A percentile compares a stretch with the other conserved stretches of the same genome.
These are phyloP conservation scores for Lomographa bimaculata DNA, from an alignment of 2,888 invertebrate genomes.

Conservation along the genomic window DNA sequence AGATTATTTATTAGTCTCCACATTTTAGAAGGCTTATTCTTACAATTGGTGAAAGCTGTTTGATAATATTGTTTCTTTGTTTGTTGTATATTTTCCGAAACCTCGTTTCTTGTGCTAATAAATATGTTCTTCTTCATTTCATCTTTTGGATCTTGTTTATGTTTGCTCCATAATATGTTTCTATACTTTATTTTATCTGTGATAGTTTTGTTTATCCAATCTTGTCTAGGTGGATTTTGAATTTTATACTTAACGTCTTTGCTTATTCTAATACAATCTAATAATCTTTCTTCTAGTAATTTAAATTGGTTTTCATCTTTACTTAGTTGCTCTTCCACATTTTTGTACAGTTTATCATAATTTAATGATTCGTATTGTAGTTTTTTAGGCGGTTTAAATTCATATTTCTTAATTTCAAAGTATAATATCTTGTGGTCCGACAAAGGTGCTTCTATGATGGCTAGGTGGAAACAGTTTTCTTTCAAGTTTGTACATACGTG, in stretches of 20 bases:
- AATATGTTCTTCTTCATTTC: constrained; percentile 6
- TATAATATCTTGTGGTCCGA: constrained; percentile 29
- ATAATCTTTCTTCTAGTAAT: constrained; percentile 4
- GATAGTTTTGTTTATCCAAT: constrained; percentile 31
- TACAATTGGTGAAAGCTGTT: constrained; percentile 9
- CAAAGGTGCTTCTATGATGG: constrained; percentile 22
- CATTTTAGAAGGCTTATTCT: constrained; percentile 13
- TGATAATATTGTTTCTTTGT: constrained; percentile 17
- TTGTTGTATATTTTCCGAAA: constrained; percentile 5
- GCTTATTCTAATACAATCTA: constrained; percentile 1
- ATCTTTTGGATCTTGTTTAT: constrained; percentile 14
- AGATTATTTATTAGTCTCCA: constrained; percentile 17
- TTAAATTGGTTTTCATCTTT: constrained; percentile 3
- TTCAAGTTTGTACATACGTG: constrained; percentile 24
- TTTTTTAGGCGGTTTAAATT: constrained; percentile 9
- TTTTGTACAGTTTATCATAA: constrained; percentile 22
- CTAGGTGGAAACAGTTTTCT: constrained; percentile 16
- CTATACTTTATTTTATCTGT: constrained; percentile 21
- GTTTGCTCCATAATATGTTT: constrained; percentile 20
- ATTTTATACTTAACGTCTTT: constrained; percentile 14
- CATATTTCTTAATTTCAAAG: constrained; percentile 19
- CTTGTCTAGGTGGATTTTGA: constrained; percentile 11
- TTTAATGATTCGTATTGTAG: constrained; percentile 27
- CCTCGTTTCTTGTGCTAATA: constrained; percentile 1
- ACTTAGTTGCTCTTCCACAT: constrained; percentile 1